Evolutionary conservation across 2,113 vertebrate species (phyloP), one percentile per base, ranked within the genome.

Genomic region (Mohoua ochrocephala): DNA sequence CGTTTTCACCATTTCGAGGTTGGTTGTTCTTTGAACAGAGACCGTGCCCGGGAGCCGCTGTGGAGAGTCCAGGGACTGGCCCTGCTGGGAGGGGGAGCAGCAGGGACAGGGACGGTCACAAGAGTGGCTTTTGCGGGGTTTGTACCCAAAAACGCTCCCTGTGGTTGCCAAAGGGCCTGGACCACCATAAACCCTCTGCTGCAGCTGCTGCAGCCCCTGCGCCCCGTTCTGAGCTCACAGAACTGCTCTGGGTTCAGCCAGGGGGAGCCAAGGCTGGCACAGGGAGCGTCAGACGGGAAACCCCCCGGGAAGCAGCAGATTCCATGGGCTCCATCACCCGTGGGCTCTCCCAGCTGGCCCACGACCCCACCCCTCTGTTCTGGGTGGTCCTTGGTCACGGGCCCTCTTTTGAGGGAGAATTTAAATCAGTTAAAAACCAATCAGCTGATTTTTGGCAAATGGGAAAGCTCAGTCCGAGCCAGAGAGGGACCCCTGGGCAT

Each of bases 151-250:
- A 64, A 23, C 30, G 47, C 37, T 64, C 47, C 37, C 31, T 28
- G 37, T 30, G 17, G n/a, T 23, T 18, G 42, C 54, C 11, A 10
- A 37, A 37, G 56, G 33, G 42, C 33, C 33, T 35, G 54, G 44
- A 24, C 6, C n/a, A 49, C 15, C n/a, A 11, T 1, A 6, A 60
- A 3, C 2, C 6, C 57, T 61, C 13, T n/a, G 28, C 3, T 20
- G 33, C 44, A 27, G 74, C 45, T 13, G 37, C 30, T 27, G 45
- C 10, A 12, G 45, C 35, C 57, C 45, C 47, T 10, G 18, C 17
- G 39, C 31, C 49, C 37, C 22, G 15, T 17, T 8, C 19, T 9
- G 53, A 28, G 53, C 24, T 35, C 53, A 22, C 39, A 13, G 53
- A 56, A 2, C 17, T 44, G 53, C 41, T 50, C 75, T 8, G 59